A percentile compares a stretch with the other conserved stretches of the same genome.
phyloP scores from a whole-genome alignment of 2,888 invertebrate species.

The Lepidocyrtoides sp. region DNA sequence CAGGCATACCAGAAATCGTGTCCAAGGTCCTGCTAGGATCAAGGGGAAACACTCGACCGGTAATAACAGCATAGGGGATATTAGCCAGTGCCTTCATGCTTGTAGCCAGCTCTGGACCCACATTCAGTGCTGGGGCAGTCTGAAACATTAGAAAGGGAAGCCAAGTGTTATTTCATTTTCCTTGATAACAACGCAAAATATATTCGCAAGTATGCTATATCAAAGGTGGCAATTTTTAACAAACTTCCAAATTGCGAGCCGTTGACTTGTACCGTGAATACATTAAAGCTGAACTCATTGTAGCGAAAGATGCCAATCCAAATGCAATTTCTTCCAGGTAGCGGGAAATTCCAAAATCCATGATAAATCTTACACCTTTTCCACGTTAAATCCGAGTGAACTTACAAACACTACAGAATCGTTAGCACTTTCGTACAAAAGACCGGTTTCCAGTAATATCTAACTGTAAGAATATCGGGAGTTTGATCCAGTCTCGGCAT shows the following conservation, averaged over 20 bases:
- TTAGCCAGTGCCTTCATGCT: slow-evolving; percentile 14
- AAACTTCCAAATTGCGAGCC: slow-evolving; percentile 54
- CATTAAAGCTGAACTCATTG: slow-evolving; percentile 31
- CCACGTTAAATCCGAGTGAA: not conserved
- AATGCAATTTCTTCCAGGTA: slow-evolving; percentile 61
- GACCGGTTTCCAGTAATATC: not conserved
- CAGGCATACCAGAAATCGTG: slow-evolving; percentile 61
- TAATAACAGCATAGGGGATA: slow-evolving; percentile 64
- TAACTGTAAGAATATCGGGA: too few relatives aligned
- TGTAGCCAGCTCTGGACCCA: slow-evolving; percentile 31
- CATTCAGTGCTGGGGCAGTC: slow-evolving; percentile 55
- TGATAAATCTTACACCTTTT: too few relatives aligned
- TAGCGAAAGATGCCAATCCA: slow-evolving; percentile 57
- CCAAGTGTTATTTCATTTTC: too few relatives aligned
- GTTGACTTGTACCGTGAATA: slow-evolving; percentile 56
- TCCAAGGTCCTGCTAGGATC: slow-evolving; percentile 33
- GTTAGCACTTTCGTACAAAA: too few relatives aligned
- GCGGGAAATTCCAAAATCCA: slow-evolving; percentile 40
- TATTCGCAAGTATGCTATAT: too few relatives aligned
- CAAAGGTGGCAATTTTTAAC: too few relatives aligned
- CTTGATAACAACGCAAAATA: not conserved
- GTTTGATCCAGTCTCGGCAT: too few relatives aligned
- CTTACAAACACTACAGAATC: not conserved
- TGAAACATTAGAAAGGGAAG: not conserved
- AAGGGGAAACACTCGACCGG: slow-evolving; percentile 66